These are phyloP conservation scores for Zophobas morio DNA, from an alignment of 1,140 invertebrate species.

Conservation along the genomic window DNA sequence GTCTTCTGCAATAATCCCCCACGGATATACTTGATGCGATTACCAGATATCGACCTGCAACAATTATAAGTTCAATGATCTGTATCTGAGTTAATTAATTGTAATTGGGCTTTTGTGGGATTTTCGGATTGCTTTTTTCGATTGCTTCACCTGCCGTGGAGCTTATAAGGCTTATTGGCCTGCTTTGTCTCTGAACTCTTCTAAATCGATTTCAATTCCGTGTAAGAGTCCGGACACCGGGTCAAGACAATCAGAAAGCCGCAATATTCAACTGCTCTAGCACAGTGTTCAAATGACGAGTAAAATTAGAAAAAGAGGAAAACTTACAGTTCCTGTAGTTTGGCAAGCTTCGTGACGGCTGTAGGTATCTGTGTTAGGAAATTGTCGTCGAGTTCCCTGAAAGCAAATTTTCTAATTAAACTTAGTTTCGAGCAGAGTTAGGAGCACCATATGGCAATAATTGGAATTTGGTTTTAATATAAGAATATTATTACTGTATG, in stretches of 20 bases:
- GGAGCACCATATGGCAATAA: too few relatives aligned
- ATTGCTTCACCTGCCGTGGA: slow-evolving; percentile 13
- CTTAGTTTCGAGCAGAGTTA: too few relatives aligned
- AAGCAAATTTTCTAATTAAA: slow-evolving; percentile 61
- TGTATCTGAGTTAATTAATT: not conserved
- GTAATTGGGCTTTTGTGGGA: not conserved
- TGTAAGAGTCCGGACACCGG: not conserved
- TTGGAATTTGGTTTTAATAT: too few relatives aligned
- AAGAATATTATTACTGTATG: too few relatives aligned
- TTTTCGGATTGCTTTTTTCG: not conserved
- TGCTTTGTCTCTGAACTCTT: slow-evolving; percentile 11
- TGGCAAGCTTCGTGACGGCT: slow-evolving; percentile 75
- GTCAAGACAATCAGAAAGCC: slow-evolving; percentile 18
- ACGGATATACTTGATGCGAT: slow-evolving; percentile 77
- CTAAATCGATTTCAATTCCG: slow-evolving; percentile 26
- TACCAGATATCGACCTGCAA: slow-evolving; percentile 79
- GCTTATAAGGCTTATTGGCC: not conserved
- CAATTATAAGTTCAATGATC: slow-evolving; percentile 25
- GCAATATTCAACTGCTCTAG: slow-evolving; percentile 14
- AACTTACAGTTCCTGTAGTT: slow-evolving; percentile 83
- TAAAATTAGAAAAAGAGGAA: slow-evolving; percentile 17
- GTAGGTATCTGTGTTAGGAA: slow-evolving; percentile 76
- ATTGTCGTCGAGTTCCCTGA: slow-evolving; percentile 83
- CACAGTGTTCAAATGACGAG: not conserved
- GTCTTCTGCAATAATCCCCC: slow-evolving; percentile 74